phyloP scores from a whole-genome alignment of 2,797 vertebrate genomes.

The Synaphobranchus kaupii region DNA sequence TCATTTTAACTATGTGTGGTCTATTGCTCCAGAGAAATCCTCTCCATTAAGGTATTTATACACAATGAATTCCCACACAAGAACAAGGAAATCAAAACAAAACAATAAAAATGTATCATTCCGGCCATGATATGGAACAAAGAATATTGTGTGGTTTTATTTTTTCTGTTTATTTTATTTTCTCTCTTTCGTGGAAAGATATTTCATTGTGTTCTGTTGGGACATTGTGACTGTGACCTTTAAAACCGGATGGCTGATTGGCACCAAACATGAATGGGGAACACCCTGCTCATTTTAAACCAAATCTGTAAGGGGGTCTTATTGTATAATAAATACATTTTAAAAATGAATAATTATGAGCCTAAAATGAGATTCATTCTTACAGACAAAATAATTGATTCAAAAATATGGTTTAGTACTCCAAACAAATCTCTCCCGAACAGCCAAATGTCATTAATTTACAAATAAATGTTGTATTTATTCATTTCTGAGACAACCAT shows the following conservation, averaged over 20 bases:
- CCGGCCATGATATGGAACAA: neutral
- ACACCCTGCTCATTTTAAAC: neutral
- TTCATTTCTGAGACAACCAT: too few relatives aligned
- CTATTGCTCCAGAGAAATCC: neutral
- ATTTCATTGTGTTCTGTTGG: constrained; percentile 22
- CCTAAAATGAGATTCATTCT: too few relatives aligned
- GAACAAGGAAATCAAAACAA: neutral
- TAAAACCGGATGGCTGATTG: neutral
- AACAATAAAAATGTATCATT: neutral
- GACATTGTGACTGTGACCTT: neutral
- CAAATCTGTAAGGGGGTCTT: neutral
- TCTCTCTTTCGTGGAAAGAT: constrained; percentile 26
- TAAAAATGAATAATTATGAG: too few relatives aligned
- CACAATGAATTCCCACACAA: constrained; percentile 22
- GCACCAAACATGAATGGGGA: neutral
- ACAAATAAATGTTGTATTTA: too few relatives aligned
- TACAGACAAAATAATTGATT: too few relatives aligned
- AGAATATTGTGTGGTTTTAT: constrained; percentile 30
- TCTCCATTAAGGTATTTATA: constrained; percentile 37
- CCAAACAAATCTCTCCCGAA: too few relatives aligned
- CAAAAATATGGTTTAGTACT: too few relatives aligned
- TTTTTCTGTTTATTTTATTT: neutral
- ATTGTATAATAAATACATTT: too few relatives aligned
- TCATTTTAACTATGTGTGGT: constrained; percentile 28
- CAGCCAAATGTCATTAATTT: too few relatives aligned